phyloP scores from a whole-genome alignment of 2,113 vertebrate species.

The Xerus inauris region DNA sequence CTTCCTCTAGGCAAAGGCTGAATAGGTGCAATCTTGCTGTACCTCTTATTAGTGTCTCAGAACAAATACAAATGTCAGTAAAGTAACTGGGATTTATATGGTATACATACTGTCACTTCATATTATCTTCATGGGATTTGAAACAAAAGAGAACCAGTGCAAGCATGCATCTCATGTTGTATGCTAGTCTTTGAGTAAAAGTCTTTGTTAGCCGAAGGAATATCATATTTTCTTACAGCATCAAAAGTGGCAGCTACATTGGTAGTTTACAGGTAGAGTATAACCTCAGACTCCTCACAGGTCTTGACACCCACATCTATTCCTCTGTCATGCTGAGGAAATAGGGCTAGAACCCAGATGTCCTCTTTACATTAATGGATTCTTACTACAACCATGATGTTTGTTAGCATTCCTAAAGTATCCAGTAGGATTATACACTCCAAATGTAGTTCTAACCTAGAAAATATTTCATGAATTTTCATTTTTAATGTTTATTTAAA shows the following conservation, averaged over 20 bases:
- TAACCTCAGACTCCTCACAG: background rate
- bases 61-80: background rate
- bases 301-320: background rate
- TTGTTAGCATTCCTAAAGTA: background rate
- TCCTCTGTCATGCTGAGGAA: background rate
- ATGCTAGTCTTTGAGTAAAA: background rate
- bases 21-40: background rate
- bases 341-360: background rate
- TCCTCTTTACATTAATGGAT: background rate
- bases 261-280: background rate
- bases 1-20: background rate
- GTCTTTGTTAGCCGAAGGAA: background rate
- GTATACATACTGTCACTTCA: too few species aligned
- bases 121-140: fast-evolving
- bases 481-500: background rate
- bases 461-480: background rate
- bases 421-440: background rate
- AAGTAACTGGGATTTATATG: background rate
- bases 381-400: background rate
- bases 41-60: background rate
- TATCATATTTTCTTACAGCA: background rate
- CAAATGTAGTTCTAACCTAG: background rate
- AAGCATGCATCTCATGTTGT: background rate
- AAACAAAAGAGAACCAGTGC: background rate
- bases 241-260: background rate